Percentiles rank a stretch among this genome's conserved stretches.
phyloP scores from a whole-genome alignment of 2,888 invertebrate genomes.

The Acanthoscelides obtectus region DNA sequence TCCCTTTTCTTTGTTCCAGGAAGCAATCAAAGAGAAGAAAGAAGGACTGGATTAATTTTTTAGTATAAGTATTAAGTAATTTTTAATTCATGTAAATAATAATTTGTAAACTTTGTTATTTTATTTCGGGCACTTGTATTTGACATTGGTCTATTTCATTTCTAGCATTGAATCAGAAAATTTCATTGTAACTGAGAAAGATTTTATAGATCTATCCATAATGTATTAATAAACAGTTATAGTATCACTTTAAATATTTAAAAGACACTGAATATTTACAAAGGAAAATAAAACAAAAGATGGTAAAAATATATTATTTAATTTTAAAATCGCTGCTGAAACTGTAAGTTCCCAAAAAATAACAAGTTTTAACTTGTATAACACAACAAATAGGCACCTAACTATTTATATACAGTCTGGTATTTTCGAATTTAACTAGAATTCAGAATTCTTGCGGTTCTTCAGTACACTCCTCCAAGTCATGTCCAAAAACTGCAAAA shows the following conservation, averaged over 20 bases:
- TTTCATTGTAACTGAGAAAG: no score
- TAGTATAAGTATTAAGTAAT: constrained; percentile 6
- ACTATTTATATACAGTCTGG: neutral
- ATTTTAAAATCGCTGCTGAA: neutral
- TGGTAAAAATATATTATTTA: constrained; percentile 8
- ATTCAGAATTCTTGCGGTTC: constrained; percentile 68
- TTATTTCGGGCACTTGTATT: no score
- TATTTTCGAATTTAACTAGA: neutral
- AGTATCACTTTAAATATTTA: no score
- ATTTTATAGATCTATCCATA: no score
- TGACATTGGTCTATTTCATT: no score
- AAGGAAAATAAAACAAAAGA: constrained; percentile 4
- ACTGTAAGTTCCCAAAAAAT: neutral
- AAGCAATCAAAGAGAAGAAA: constrained; percentile 83
- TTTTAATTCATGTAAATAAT: neutral
- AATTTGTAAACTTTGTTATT: no score
- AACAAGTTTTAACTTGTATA: neutral
- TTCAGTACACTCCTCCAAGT: constrained; percentile 80
- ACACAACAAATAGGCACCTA: neutral
- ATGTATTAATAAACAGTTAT: no score
- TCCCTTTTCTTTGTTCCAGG: constrained; percentile 58
- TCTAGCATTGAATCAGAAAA: no score
- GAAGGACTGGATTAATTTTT: constrained; percentile 69
- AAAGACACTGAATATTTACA: no score
- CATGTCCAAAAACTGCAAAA: constrained; percentile 82